Evolutionary conservation across 2,113 vertebrate species (phyloP).

Genomic region (Mus spicilegus): DNA sequence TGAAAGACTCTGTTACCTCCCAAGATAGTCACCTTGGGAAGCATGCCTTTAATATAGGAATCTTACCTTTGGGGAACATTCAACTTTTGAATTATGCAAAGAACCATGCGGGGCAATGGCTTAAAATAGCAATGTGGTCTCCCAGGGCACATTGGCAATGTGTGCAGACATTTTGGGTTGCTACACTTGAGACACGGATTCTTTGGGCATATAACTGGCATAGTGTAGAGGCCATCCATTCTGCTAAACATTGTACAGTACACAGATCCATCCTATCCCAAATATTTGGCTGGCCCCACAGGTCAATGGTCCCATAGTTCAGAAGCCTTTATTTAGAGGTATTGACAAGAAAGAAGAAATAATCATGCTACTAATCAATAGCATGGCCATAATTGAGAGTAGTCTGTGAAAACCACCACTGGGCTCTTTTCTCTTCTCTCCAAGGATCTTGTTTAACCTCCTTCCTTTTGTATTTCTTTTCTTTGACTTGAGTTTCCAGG

Average conservation of each 20-base stretch:
- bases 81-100: background rate
- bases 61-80: background rate
- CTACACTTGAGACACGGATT: background rate
- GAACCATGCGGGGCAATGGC: background rate
- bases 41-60: background rate
- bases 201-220: background rate
- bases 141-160: background rate
- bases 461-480: background rate
- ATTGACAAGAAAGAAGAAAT: background rate
- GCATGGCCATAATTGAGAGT: background rate
- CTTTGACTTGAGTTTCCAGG: background rate
- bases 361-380: background rate
- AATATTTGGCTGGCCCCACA: background rate
- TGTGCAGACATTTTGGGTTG: conserved; percentile 25
- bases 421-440: background rate
- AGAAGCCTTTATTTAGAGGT: background rate
- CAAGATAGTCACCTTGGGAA: background rate
- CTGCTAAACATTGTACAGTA: background rate
- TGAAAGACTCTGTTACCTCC: background rate
- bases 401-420: background rate
- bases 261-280: background rate
- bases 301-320: background rate
- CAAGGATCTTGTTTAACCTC: background rate
- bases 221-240: background rate
- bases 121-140: background rate